Conservation (phyloP, 2,113 vertebrate genomes). For the Baryphthengus martii region DNA sequence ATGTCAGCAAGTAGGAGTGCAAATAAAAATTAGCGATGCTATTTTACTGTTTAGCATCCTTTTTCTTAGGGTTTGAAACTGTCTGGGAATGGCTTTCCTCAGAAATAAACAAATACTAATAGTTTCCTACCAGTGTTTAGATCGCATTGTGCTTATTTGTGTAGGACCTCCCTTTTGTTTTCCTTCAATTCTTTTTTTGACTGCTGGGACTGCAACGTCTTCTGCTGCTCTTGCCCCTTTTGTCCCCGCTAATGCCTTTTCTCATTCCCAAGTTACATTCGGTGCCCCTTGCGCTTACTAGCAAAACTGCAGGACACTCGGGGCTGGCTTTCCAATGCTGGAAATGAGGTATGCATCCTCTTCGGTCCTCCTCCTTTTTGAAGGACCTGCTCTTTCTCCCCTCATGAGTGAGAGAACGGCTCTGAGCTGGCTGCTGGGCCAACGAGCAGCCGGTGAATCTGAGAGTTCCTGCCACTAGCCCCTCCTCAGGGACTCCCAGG, state of each 20-base stretch:
- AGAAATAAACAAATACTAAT: background rate
- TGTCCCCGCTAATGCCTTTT: background rate
- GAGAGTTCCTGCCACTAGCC: background rate
- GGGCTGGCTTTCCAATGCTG: background rate
- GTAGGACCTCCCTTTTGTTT: background rate
- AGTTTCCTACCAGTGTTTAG: background rate
- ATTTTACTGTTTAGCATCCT: background rate
- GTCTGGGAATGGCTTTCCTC: background rate
- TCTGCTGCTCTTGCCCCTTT: background rate
- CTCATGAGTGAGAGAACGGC: background rate
- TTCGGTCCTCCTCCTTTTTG: background rate
- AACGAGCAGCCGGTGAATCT: rapidly evolving
- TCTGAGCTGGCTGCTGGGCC: background rate
- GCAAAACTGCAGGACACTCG: background rate
- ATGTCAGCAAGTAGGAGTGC: background rate
- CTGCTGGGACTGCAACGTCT: background rate
- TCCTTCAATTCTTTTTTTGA: background rate
- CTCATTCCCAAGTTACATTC: background rate
- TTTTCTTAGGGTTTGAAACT: background rate
- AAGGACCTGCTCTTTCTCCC: background rate
- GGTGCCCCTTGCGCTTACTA: rapidly evolving
- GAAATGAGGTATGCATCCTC: background rate
- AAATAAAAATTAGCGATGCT: background rate
- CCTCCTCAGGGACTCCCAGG: background rate
- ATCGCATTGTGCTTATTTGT: background rate